Evolutionary conservation across 1,140 invertebrate genomes (phyloP), one percentile per base, ranked within the genome.

Genomic region (Schlechtendalia chinensis): DNA sequence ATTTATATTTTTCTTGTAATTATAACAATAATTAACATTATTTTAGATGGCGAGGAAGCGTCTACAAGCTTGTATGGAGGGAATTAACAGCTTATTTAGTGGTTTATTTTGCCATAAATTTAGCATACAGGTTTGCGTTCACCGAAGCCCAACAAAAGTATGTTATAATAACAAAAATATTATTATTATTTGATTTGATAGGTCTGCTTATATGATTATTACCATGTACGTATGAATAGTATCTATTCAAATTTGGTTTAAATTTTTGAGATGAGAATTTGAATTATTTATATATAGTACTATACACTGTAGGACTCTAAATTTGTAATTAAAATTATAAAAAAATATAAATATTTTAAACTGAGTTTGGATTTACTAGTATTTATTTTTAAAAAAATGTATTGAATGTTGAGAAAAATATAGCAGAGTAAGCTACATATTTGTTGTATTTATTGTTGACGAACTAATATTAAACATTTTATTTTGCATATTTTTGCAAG

Each of bases 41-140:
- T 90, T 92, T 84, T 89, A 95, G 95, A 91, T 98, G 96, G 96
- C 89, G 92, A 85, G 96, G 96, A 83, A 98, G 96, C 85, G 94
- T 98, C n/a, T 98, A 98, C 89, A 98, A 98, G 89, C 87, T 98
- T 84, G 92, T 98, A 67, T 98, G 95, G 93, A 90, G 94, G 83
- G 96, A 98, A 88, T 89, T 97, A 82, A 86, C 97, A 83, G 93
- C 95, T 54, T 98, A 96, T 87, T 88, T 95, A 83, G 87, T 90
- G 82, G 85, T 95, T 81, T 98, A 97, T 88, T 94, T 93, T 86
- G 88, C 90, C 81, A 93, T 98, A 83, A 96, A 95, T 86, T 87
- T 96, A 80, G 87, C 93, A 71, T 98, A 98, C 88, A 90, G 96
- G 87, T 94, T 92, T 86, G 92, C 89, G 39, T 89, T 98, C 83